These are phyloP conservation scores for Limanda limanda DNA, from an alignment of 2,113 vertebrate genomes.

Conservation along the genomic window DNA sequence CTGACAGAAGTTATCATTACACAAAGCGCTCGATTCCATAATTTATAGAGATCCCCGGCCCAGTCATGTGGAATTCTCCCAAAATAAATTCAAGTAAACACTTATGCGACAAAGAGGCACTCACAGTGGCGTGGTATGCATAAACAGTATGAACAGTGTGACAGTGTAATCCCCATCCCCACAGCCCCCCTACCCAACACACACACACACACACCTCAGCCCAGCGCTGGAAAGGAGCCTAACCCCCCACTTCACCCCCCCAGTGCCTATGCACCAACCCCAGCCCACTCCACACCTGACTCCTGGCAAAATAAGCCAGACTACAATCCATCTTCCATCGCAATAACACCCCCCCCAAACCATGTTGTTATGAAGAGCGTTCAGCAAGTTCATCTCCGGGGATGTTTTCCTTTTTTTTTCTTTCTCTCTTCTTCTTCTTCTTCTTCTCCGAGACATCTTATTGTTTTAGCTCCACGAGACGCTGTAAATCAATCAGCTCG, in stretches of 20 bases:
- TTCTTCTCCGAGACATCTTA: constrained; percentile 18
- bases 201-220: constrained; percentile 33
- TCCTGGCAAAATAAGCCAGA: constrained; percentile 68
- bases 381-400: constrained; percentile 59
- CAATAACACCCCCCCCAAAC: constrained; percentile 62
- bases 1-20: constrained; percentile 93
- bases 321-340: constrained; percentile 71
- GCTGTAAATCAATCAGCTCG: constrained; percentile 51
- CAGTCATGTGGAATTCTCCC: constrained; percentile 94
- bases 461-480: constrained; percentile 62
- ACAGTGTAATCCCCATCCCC: constrained; percentile 88
- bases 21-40: constrained; percentile 92
- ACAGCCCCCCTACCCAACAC: constrained; percentile 33
- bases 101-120: constrained; percentile 94
- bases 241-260: constrained; percentile 23
- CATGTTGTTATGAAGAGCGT: constrained; percentile 51
- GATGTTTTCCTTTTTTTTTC: constrained; percentile 44
- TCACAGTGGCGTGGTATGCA: constrained; percentile 92
- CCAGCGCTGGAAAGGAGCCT: constrained; percentile 81
- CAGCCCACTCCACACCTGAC: constrained; percentile 53
- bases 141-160: constrained; percentile 92
- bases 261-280: constrained; percentile 27
- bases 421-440: not conserved
- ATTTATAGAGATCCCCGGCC: constrained; percentile 94
- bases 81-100: constrained; percentile 99